A percentile compares a stretch with the other conserved stretches of the same genome.
Conservation (phyloP, 2,113 vertebrate species). For the Amphiprion percula region DNA sequence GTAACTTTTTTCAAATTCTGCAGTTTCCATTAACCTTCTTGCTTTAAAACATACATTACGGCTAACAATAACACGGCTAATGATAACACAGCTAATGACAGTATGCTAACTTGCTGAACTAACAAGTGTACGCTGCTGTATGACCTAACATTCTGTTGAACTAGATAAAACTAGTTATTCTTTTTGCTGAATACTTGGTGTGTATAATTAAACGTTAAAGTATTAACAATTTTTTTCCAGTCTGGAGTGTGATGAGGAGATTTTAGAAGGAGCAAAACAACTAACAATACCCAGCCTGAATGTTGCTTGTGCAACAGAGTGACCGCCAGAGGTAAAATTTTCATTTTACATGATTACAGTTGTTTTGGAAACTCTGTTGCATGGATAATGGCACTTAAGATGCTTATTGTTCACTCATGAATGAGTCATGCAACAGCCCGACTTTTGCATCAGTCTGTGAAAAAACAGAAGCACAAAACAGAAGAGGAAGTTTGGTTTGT, state of each 20-base stretch:
- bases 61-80: too few relatives aligned
- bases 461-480: conserved; percentile 4
- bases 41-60: too few relatives aligned
- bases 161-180: not conserved
- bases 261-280: conserved; percentile 4
- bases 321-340: conserved; percentile 40
- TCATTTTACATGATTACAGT: conserved; percentile 45
- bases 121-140: not conserved
- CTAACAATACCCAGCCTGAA: conserved; percentile 13
- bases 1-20: too few relatives aligned
- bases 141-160: not conserved
- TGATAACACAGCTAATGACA: not conserved
- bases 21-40: too few relatives aligned
- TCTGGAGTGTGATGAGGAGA: conserved; percentile 9
- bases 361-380: conserved; percentile 29
- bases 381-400: conserved; percentile 34
- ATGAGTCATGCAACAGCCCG: conserved; percentile 38
- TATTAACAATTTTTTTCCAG: not conserved
- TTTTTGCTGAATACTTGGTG: not conserved
- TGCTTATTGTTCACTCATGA: conserved; percentile 28
- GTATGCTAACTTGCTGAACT: not conserved
- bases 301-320: conserved; percentile 28
- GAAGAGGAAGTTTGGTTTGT: conserved; percentile 1
- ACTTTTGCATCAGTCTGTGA: conserved; percentile 19
- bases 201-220: conserved; percentile 19